phyloP scores from a whole-genome alignment of 1,140 invertebrate species.

The Schlechtendalia chinensis region DNA sequence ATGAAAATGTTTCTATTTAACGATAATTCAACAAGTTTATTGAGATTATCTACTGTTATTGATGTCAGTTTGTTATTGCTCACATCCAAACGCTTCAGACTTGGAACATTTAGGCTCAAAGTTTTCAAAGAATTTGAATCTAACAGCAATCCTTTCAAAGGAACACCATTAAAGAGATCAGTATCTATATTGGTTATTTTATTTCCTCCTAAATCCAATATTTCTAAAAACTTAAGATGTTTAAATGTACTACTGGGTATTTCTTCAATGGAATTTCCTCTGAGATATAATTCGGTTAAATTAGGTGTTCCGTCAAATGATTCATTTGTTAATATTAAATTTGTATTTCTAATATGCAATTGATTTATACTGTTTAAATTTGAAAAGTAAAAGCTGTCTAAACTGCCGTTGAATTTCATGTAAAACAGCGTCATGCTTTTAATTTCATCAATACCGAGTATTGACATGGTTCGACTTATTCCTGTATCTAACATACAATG shows the following conservation, averaged over 20 bases:
- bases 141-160: conserved; percentile 27
- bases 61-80: conserved; percentile 10
- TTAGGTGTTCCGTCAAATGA: conserved; percentile 15
- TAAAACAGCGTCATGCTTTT: background rate
- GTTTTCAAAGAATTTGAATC: conserved; percentile 39
- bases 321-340: conserved; percentile 37
- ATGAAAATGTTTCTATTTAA: conserved; percentile 27
- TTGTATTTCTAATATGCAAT: conserved; percentile 15
- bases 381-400: conserved; percentile 19
- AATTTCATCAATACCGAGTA: conserved; percentile 15
- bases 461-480: conserved; percentile 14
- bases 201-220: conserved; percentile 38
- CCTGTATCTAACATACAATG: conserved; percentile 13
- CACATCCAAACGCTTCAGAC: conserved; percentile 33
- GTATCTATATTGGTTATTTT: conserved; percentile 10
- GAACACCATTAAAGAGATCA: conserved; percentile 29
- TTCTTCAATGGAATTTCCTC: conserved; percentile 4
- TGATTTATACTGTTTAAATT: background rate
- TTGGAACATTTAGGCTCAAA: conserved; percentile 21
- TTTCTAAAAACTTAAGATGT: background rate
- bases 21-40: conserved; percentile 3
- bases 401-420: background rate
- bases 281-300: conserved; percentile 4
- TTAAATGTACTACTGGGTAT: conserved; percentile 19
- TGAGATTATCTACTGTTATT: conserved; percentile 3